These are phyloP conservation scores for Drosophila subpulchrella DNA, from an alignment of 1,140 invertebrate species.

Conservation along the genomic window DNA sequence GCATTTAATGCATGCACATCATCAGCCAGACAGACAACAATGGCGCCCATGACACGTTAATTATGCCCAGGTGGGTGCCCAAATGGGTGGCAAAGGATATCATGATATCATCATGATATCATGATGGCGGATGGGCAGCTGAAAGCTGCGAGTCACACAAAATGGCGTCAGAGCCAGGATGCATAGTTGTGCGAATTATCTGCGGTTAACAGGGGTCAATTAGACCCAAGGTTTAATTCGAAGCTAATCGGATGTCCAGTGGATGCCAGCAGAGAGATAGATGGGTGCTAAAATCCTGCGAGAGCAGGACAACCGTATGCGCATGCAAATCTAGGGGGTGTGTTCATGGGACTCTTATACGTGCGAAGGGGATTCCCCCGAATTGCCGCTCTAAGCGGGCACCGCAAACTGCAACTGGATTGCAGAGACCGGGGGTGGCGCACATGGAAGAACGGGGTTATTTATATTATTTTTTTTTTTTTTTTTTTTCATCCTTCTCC, in stretches of 20 bases:
- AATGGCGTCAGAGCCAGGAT: slow-evolving; percentile 25
- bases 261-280: slow-evolving; percentile 39
- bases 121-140: not conserved
- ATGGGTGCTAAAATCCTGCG: slow-evolving; percentile 28
- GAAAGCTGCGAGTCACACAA: slow-evolving; percentile 6
- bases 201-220: slow-evolving; percentile 67
- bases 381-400: slow-evolving; percentile 40
- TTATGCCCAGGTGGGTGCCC: slow-evolving; percentile 52
- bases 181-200: slow-evolving; percentile 62
- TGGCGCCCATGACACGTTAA: slow-evolving; percentile 83
- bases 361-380: slow-evolving; percentile 11
- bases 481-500: not conserved
- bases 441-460: not conserved
- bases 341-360: slow-evolving; percentile 27
- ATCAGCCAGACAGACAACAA: slow-evolving; percentile 62
- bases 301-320: slow-evolving; percentile 64
- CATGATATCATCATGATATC: not conserved
- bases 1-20: slow-evolving; percentile 83
- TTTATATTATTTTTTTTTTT: not conserved
- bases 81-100: slow-evolving; percentile 15
- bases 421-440: not conserved
- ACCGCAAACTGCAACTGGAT: slow-evolving; percentile 40
- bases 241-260: slow-evolving; percentile 24
- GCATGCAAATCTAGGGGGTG: slow-evolving; percentile 75
- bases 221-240: slow-evolving; percentile 34